Conservation (phyloP, 1,140 invertebrate genomes). For the Neelides sp. region DNA sequence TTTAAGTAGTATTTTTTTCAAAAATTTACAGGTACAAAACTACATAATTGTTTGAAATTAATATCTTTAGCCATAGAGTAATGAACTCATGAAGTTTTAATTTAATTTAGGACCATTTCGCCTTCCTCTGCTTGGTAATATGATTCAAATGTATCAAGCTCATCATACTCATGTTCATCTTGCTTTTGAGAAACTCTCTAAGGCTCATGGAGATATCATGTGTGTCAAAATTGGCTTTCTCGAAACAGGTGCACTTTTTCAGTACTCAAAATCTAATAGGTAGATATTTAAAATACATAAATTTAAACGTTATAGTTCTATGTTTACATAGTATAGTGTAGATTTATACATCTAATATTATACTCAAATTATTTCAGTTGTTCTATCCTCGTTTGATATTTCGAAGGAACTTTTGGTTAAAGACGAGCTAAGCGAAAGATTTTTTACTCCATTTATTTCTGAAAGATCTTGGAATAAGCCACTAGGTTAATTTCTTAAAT, state of each 20-base stretch:
- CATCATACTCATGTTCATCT: background rate
- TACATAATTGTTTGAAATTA: too few relatives aligned
- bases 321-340: background rate
- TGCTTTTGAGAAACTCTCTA: slow-evolving; percentile 3
- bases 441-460: background rate
- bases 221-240: background rate
- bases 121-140: slow-evolving; percentile 2
- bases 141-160: background rate
- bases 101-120: background rate
- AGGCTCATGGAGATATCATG: background rate
- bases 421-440: background rate
- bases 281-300: background rate
- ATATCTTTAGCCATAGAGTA: too few relatives aligned
- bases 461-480: background rate
- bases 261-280: too few relatives aligned
- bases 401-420: slow-evolving; percentile 5
- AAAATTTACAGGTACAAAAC: too few relatives aligned
- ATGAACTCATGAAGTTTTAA: background rate
- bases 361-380: slow-evolving; percentile 2
- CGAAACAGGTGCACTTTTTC: too few relatives aligned
- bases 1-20: too few relatives aligned
- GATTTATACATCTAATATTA: background rate
- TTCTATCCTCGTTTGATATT: slow-evolving; percentile 2
- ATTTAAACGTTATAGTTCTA: background rate
- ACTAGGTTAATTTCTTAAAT: background rate